phyloP scores from a whole-genome alignment of 23 tunicate genomes.

The Corella eumyota region DNA sequence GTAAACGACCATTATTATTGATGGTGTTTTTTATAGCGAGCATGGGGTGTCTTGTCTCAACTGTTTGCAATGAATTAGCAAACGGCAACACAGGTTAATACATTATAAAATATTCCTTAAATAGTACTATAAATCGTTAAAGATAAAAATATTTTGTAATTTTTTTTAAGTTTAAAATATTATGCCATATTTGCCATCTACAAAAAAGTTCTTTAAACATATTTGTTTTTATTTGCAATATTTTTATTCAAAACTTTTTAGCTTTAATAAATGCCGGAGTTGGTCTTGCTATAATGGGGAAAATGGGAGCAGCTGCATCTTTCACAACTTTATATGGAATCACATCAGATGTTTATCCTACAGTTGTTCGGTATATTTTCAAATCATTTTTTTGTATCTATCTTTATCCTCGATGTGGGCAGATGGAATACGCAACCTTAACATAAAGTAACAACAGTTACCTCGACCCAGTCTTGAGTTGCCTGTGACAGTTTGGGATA shows the following conservation, averaged over 20 bases:
- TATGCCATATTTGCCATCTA: no score
- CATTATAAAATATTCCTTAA: neutral
- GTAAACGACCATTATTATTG: slow-evolving; percentile 2
- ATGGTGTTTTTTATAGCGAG: slow-evolving; percentile 16
- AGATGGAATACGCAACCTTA: no score
- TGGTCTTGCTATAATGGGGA: slow-evolving; percentile 14
- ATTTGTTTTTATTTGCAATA: neutral
- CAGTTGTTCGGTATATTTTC: slow-evolving; percentile 36
- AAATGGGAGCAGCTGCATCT: slow-evolving; percentile 15
- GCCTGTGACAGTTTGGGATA: no score
- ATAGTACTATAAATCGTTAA: neutral
- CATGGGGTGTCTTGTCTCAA: slow-evolving; percentile 24
- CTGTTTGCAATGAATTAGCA: slow-evolving; percentile 26
- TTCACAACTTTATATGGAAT: slow-evolving; percentile 14
- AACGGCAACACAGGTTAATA: slow-evolving; percentile 15
- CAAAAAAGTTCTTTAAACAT: no score
- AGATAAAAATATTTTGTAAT: no score
- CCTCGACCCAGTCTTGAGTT: no score
- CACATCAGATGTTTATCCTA: slow-evolving; percentile 58
- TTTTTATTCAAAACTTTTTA: neutral
- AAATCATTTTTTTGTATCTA: no score
- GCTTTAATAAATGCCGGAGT: slow-evolving; percentile 14
- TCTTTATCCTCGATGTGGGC: no score
- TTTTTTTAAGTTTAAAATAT: no score
- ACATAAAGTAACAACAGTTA: no score